These are phyloP conservation scores for Amphipyra tragopoginis DNA, from an alignment of 2,888 invertebrate species.

Conservation along the genomic window DNA sequence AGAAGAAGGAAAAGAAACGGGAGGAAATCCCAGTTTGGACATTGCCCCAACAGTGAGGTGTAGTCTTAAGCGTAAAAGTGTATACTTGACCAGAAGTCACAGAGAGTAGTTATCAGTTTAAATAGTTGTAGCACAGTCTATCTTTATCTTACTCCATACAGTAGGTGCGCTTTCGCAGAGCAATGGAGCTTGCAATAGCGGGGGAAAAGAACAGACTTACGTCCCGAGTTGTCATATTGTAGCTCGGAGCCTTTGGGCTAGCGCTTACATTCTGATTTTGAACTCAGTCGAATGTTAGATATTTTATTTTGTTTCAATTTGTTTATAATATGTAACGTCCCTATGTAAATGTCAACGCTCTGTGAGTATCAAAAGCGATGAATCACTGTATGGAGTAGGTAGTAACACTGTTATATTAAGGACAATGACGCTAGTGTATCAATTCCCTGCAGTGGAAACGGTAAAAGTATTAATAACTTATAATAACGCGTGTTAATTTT, in stretches of 20 bases:
- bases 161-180: background rate
- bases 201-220: background rate
- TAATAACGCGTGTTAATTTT: constrained; percentile 3
- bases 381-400: background rate
- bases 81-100: constrained; percentile 39
- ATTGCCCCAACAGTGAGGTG: constrained; percentile 79
- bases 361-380: background rate
- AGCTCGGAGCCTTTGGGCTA: background rate
- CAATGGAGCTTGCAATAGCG: background rate
- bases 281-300: constrained; percentile 1
- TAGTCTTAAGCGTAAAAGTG: constrained; percentile 43
- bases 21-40: constrained; percentile 83
- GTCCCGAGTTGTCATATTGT: background rate
- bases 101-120: constrained; percentile 31
- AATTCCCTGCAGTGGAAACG: constrained; percentile 39
- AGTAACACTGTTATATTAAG: constrained; percentile 2
- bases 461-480: constrained; percentile 43
- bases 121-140: constrained; percentile 9
- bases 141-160: constrained; percentile 8
- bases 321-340: background rate
- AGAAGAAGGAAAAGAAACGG: constrained; percentile 81
- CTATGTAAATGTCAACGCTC: no score
- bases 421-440: constrained; percentile 11
- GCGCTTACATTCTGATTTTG: constrained; percentile 1
- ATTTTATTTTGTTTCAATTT: background rate